Base-by-base conservation (phyloP, 2,113 vertebrate species). In the Corythoichthys haematopterus region DNA sequence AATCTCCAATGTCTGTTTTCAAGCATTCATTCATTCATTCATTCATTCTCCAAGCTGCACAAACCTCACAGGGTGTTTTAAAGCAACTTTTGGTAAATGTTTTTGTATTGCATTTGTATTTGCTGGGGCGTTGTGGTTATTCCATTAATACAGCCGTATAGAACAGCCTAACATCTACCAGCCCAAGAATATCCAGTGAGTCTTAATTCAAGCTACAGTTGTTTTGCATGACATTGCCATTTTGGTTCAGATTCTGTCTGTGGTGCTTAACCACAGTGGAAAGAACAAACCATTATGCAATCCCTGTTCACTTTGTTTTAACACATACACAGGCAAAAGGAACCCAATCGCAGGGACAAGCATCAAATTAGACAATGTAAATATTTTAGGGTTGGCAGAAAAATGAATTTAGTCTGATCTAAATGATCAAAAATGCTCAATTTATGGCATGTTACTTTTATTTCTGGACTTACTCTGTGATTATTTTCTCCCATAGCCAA, bases 301-400 rank as follows among this genome's bases (percentile, higher is more conserved):
- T 40, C 78, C 70, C 78, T 80, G 81, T 90, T 89, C 89, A 88
- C 86, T 79, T 85, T 82, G 76, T 75, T 84, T 76, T 79, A 74
- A 84, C 77, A 81, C 80, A 84, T 75, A 83, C 78, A 79, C 72
- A 52, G 73, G 76, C 66, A 83, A 81, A 84, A 83, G 77, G 77
- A 76, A 75, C 72, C 78, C 72, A 77, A 78, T 40, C 80, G 69
- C 65, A 55, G 77, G 68, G 79, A 65, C 58, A 72, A 60, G 65
- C 35, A 47, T 75, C 81, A 87, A 86, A 87, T 85, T 81, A 90
- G 81, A 85, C 81, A 57, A 77, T 80, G 73, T 86, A 82, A 83
- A 87, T 85, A 80, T 68, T 66, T 65, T 68, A 83, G 74, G 16
- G 11, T n/a, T 55, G 20, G 51, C 12, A 52, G 20, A 13, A 20